Base-by-base conservation (phyloP, 2,113 vertebrate genomes). In the Bombycilla garrulus region DNA sequence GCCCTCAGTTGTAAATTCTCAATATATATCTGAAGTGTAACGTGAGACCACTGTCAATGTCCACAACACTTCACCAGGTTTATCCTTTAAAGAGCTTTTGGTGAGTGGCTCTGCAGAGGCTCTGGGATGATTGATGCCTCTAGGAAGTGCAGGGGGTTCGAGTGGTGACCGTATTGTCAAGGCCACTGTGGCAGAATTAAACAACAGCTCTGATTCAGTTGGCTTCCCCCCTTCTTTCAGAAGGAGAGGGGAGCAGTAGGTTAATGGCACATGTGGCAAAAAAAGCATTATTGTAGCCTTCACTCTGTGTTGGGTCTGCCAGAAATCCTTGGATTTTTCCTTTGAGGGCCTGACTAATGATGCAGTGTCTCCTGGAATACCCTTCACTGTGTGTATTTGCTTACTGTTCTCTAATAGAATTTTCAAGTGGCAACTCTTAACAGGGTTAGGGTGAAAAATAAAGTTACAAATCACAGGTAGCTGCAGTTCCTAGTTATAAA, bases 161-260 rank as follows among this genome's bases (percentile, higher is more conserved):
- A 88, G 72, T 76, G 85, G 66, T 91, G 81, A 81, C 73, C 5
- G 8, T 31, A 74, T 54, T 84, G 66, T 87, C 73, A 84, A 86
- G 89, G 94, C 80, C 91, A 64, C 91, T 60, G 38, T 74, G 88
- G 79, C 69, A 60, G 88, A 83, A 84, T 88, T 86, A 66, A 90
- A 80, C 58, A 78, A 44, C 40, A 84, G 74, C 26, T 69, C 28
- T 79, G 73, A 89, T 93, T 90, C 89, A 89, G 5, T 61, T 84
- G 78, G 28, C 31, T 91, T 40, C 20, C 62, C 60, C 10, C 9
- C 29, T 25, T 44, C 48, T 67, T 79, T 61, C n/a, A 60, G 18
- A 31, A 40, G 25, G 64, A 22, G 29, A 53, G 23, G 36, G 47
- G 73, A 36, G 31, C 3, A 12, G 48, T 45, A 67, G 31, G 83